Conservation (phyloP, 2,797 vertebrate genomes). For the Micropoecilia bifurca region DNA sequence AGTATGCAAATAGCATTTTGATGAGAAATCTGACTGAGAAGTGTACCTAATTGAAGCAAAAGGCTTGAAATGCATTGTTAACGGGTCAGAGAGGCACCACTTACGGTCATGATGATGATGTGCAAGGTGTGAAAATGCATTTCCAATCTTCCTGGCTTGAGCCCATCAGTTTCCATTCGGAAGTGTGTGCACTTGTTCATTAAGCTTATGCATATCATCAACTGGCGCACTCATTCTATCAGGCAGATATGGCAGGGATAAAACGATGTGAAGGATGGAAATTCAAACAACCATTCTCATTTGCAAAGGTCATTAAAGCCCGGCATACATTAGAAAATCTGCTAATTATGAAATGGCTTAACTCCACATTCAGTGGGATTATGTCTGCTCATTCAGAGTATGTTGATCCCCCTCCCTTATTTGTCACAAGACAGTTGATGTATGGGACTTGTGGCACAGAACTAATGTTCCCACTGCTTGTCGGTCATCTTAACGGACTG, state of each 20-base stretch:
- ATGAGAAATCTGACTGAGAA: slow-evolving; percentile 69
- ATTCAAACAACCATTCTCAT: slow-evolving; percentile 83
- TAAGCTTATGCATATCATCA: slow-evolving; percentile 82
- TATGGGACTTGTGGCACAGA: slow-evolving; percentile 79
- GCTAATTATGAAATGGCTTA: slow-evolving; percentile 87
- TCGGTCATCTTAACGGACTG: slow-evolving; percentile 81
- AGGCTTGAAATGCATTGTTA: slow-evolving; percentile 83
- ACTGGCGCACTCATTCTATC: slow-evolving; percentile 76
- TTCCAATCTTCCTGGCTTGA: slow-evolving; percentile 75
- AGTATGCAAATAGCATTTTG: slow-evolving; percentile 63
- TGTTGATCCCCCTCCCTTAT: slow-evolving; percentile 78
- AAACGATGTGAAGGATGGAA: slow-evolving; percentile 80
- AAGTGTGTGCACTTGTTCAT: slow-evolving; percentile 79
- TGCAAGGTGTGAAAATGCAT: slow-evolving; percentile 81
- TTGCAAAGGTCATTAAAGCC: slow-evolving; percentile 84
- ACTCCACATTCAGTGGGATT: slow-evolving; percentile 84
- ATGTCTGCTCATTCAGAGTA: slow-evolving; percentile 82
- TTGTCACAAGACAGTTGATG: slow-evolving; percentile 78
- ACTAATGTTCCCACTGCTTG: slow-evolving; percentile 79
- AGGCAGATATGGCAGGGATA: slow-evolving; percentile 80
- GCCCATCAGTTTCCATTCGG: slow-evolving; percentile 81
- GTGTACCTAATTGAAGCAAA: slow-evolving; percentile 80
- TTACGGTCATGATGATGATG: slow-evolving; percentile 77
- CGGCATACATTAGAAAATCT: slow-evolving; percentile 83
- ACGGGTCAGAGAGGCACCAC: slow-evolving; percentile 78